A percentile compares a stretch with the other conserved stretches of the same genome.
Evolutionary conservation across 2,113 vertebrate genomes (phyloP).

Genomic region (Vulpes vulpes): DNA sequence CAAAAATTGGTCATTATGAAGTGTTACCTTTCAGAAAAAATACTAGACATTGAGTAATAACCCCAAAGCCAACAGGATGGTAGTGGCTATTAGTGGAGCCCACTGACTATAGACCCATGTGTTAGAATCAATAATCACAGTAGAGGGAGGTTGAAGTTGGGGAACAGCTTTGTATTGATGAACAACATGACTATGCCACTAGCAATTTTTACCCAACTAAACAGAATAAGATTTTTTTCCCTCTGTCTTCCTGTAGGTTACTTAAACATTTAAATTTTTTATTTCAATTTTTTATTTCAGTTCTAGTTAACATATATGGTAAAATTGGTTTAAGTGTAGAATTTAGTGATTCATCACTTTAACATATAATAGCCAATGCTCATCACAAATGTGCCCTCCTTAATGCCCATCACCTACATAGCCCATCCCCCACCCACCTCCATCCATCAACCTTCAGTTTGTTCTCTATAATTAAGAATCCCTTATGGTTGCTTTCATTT

Average conservation of each 20-base stretch:
- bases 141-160: not conserved
- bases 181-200: not conserved
- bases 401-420: not conserved
- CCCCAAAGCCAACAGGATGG: not conserved
- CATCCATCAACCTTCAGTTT: not conserved
- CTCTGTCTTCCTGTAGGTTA: not conserved
- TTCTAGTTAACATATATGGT: not conserved
- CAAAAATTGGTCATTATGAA: not conserved
- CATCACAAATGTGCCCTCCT: not conserved
- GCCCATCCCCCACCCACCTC: not conserved
- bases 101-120: not conserved
- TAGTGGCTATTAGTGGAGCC: not conserved
- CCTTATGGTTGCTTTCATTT: not conserved
- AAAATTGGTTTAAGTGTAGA: not conserved
- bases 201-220: not conserved
- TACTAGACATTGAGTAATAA: not conserved
- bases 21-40: not conserved
- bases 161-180: not conserved
- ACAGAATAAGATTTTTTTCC: not conserved
- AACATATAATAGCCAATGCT: not conserved
- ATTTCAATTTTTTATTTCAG: not conserved
- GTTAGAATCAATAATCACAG: not conserved
- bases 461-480: not conserved
- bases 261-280: not conserved
- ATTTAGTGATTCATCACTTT: not conserved